Conservation (phyloP, 2,113 vertebrate species). For the Mellivora capensis region DNA sequence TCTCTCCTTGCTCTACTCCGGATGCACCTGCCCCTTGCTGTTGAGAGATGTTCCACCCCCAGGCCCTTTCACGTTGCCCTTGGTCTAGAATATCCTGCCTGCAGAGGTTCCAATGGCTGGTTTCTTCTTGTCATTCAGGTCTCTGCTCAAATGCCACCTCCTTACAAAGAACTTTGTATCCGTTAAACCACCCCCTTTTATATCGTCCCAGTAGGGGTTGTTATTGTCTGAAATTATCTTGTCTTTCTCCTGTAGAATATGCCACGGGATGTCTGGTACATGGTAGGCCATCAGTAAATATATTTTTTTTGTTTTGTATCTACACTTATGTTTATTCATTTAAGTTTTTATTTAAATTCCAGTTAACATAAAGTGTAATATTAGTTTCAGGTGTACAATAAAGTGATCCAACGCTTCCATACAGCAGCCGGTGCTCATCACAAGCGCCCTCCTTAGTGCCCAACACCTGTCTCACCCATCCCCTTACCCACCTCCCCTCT, state of each 20-base stretch:
- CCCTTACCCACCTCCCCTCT: not conserved
- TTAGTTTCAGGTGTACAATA: not conserved
- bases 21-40: not conserved
- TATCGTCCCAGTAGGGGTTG: not conserved
- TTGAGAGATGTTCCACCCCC: not conserved
- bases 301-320: not conserved
- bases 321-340: not conserved
- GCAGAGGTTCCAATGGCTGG: not conserved
- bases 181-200: not conserved
- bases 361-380: not conserved
- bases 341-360: not conserved
- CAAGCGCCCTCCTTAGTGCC: not conserved
- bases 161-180: constrained; percentile 9
- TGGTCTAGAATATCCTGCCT: not conserved
- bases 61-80: not conserved
- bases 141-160: not conserved
- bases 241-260: not conserved
- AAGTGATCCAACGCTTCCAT: not conserved
- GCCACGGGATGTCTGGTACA: not conserved
- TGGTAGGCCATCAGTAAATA: not conserved
- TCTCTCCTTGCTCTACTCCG: not conserved
- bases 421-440: not conserved
- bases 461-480: not conserved
- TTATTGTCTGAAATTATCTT: not conserved
- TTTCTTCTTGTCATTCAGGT: not conserved